phyloP scores from a whole-genome alignment of 2,888 invertebrate genomes.

The Limenitis camilla region DNA sequence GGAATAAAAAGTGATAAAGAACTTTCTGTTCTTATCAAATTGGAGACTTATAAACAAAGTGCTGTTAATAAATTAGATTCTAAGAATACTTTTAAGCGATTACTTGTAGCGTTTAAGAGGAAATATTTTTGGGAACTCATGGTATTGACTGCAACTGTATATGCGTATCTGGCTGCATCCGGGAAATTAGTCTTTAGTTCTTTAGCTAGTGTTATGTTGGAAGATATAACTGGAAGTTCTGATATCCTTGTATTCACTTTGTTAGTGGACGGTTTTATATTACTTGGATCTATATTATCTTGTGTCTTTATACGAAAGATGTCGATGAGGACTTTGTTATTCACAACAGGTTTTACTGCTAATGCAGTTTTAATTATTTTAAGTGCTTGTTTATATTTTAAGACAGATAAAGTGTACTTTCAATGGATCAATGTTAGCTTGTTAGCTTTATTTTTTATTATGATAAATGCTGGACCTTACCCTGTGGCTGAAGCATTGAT shows the following conservation, averaged over 20 bases:
- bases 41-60: conserved; percentile 3
- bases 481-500: conserved; percentile 6
- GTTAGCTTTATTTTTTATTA: conserved; percentile 2
- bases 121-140: conserved; percentile 2
- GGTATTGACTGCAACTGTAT: neutral
- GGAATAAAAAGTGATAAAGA: neutral
- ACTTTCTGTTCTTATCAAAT: neutral
- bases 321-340: no score
- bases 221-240: conserved; percentile 2
- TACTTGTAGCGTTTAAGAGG: neutral
- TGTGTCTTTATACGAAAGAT: neutral
- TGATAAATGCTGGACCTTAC: conserved; percentile 4
- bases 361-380: no score
- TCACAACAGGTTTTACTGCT: no score
- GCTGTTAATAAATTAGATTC: neutral
- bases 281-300: conserved; percentile 1
- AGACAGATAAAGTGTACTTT: no score
- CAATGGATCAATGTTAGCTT: neutral
- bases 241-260: conserved; percentile 2
- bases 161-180: neutral
- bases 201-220: conserved; percentile 4
- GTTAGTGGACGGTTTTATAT: conserved; percentile 1
- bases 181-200: neutral
- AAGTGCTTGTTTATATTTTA: neutral
- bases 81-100: neutral